Percentiles rank a stretch among this genome's conserved stretches.
These are phyloP conservation scores for Alloplasta piceator DNA, from an alignment of 2,888 invertebrate genomes.

Conservation along the genomic window DNA sequence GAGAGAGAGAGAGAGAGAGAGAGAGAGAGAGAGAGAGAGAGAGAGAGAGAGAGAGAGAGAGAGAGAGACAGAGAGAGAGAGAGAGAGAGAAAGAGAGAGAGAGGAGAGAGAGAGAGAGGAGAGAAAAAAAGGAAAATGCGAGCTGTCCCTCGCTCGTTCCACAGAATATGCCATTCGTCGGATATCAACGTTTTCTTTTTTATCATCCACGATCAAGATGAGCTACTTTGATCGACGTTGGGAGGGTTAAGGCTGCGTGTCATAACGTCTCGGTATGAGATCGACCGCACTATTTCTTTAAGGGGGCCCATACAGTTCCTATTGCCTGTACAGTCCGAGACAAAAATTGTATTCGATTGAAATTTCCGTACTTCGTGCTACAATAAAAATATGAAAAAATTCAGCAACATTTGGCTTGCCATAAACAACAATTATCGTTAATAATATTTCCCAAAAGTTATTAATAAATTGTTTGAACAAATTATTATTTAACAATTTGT, in stretches of 20 bases:
- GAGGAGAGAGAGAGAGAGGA: background rate
- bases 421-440: too few relatives aligned
- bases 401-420: too few relatives aligned
- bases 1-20: background rate
- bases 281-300: background rate
- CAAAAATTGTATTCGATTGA: too few relatives aligned
- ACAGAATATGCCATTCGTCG: slow-evolving; percentile 39
- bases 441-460: too few relatives aligned
- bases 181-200: slow-evolving; percentile 43
- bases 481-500: too few relatives aligned
- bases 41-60: background rate
- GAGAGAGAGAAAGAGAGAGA: too few relatives aligned
- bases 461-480: too few relatives aligned
- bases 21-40: background rate
- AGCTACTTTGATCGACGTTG: slow-evolving; percentile 56
- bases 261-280: background rate
- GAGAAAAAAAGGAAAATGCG: background rate
- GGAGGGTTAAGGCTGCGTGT: slow-evolving; percentile 17
- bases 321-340: too few relatives aligned
- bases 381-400: too few relatives aligned
- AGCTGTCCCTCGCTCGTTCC: slow-evolving; percentile 21
- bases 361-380: too few relatives aligned
- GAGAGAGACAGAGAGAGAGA: background rate
- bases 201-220: slow-evolving; percentile 57
- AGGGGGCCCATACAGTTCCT: too few relatives aligned